Percentiles rank a stretch among this genome's conserved stretches.
Evolutionary conservation across 2,113 vertebrate species (phyloP).

Genomic region (Carollia perspicillata): DNA sequence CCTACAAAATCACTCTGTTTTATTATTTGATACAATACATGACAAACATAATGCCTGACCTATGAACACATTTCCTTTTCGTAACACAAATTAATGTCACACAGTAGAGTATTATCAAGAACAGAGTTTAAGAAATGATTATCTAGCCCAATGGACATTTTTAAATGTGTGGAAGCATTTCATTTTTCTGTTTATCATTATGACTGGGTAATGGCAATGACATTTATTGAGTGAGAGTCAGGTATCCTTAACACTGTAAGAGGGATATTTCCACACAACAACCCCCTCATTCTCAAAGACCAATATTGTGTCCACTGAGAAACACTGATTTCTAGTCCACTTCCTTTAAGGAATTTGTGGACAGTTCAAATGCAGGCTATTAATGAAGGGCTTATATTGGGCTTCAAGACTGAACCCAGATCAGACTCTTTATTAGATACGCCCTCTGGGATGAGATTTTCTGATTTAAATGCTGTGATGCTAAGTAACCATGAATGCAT

Average conservation of each 20-base stretch:
- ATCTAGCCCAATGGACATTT: background rate
- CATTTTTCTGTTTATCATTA: background rate
- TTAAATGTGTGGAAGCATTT: background rate
- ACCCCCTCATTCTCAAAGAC: background rate
- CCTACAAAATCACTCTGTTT: background rate
- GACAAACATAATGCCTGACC: background rate
- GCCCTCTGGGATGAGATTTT: background rate
- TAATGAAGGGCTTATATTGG: background rate
- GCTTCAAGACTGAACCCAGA: background rate
- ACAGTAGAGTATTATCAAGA: background rate
- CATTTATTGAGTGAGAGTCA: background rate
- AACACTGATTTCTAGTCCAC: background rate
- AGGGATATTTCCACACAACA: background rate
- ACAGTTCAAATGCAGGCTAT: background rate
- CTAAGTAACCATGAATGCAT: background rate
- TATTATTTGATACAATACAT: background rate
- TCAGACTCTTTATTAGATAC: background rate
- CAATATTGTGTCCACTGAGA: background rate
- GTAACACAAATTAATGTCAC: background rate
- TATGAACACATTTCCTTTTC: background rate
- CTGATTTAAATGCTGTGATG: background rate
- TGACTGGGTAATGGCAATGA: background rate
- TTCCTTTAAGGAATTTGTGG: background rate
- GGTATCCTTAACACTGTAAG: background rate
- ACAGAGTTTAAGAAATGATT: background rate